Percentiles rank a stretch among this genome's conserved stretches.
phyloP scores from a whole-genome alignment of 2,113 vertebrate genomes.

The Sceloporus undulatus region DNA sequence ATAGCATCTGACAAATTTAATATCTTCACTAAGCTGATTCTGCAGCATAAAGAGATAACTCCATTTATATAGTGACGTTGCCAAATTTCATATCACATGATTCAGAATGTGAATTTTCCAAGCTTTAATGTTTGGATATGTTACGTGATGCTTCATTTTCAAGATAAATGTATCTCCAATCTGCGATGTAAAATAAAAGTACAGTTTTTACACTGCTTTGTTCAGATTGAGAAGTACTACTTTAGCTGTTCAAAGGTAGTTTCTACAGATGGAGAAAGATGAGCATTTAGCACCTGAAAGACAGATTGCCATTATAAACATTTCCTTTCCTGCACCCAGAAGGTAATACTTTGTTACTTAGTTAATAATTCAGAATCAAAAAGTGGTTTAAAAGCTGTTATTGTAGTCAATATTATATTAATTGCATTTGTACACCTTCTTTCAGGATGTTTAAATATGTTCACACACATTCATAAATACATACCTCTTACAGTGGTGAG shows the following conservation, averaged over 20 bases:
- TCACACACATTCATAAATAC: not conserved
- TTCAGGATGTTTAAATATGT: not conserved
- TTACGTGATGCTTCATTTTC: not conserved
- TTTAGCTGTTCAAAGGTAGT: not conserved
- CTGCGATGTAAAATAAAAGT: not conserved
- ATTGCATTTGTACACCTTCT: not conserved
- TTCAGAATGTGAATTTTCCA: not conserved
- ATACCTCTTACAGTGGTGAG: not conserved
- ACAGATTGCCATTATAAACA: no score
- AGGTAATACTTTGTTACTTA: not conserved
- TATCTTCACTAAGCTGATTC: not conserved
- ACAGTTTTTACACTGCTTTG: not conserved
- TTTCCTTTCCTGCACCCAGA: not conserved
- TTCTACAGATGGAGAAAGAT: not conserved
- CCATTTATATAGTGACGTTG: not conserved
- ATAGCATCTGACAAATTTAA: not conserved
- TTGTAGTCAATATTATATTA: not conserved
- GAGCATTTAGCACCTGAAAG: not conserved
- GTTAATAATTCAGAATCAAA: no score
- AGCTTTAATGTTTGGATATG: not conserved
- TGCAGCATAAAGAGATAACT: not conserved
- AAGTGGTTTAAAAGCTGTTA: not conserved
- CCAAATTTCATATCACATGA: constrained; percentile 1
- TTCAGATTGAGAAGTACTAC: not conserved
- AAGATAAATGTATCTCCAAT: not conserved